These are phyloP conservation scores for Porites evermanni DNA, from an alignment of 92 coral and sea anemone genomes.

Conservation along the genomic window DNA sequence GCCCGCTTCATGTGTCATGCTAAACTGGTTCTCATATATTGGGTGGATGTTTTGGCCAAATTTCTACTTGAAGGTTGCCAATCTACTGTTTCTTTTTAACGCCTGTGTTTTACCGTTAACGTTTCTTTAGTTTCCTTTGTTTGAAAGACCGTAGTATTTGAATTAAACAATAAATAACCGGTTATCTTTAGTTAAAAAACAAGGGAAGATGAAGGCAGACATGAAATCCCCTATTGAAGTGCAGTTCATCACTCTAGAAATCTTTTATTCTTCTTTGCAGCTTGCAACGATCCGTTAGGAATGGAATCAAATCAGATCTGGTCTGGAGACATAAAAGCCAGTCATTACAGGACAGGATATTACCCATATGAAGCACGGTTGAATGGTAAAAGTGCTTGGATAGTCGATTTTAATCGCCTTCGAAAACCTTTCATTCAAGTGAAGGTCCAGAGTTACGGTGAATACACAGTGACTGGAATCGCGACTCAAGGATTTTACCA, in stretches of 20 bases:
- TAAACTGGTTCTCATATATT: too few species aligned
- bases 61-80: too few species aligned
- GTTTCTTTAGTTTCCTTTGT: too few species aligned
- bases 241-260: neutral
- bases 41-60: too few species aligned
- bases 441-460: slow-evolving; percentile 10
- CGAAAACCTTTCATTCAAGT: slow-evolving; percentile 32
- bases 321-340: slow-evolving; percentile 19
- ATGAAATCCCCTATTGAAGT: neutral
- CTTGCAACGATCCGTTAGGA: slow-evolving; percentile 53
- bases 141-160: too few species aligned
- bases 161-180: too few species aligned
- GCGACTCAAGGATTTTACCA: slow-evolving; percentile 36
- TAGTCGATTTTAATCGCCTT: neutral
- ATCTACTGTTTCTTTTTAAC: too few species aligned
- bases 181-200: too few species aligned
- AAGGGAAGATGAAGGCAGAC: too few species aligned
- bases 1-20: too few species aligned
- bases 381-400: slow-evolving; percentile 10
- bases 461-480: slow-evolving; percentile 52
- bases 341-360: neutral
- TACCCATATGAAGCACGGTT: slow-evolving; percentile 32
- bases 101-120: too few species aligned
- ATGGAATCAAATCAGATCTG: slow-evolving; percentile 39
- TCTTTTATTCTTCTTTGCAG: slow-evolving; percentile 5